phyloP scores from a whole-genome alignment of 2,888 invertebrate species.

The Barypeithes pellucidus region DNA sequence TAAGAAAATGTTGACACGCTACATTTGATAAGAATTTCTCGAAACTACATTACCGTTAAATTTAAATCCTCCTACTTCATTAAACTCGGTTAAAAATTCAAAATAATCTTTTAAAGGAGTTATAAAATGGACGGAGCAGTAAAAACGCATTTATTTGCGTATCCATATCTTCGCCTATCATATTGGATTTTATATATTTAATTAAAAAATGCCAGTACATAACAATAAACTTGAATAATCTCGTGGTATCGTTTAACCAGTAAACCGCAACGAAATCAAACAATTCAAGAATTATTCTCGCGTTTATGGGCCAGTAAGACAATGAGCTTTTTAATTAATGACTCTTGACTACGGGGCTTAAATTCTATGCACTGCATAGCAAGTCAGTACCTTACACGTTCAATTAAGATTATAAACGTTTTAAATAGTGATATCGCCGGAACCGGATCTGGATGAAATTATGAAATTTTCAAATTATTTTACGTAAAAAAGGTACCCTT shows the following conservation, averaged over 20 bases:
- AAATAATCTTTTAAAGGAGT: neutral
- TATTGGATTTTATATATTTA: constrained; percentile 4
- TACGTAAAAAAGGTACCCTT: no score
- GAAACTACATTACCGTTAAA: neutral
- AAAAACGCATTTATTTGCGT: neutral
- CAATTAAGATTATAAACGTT: neutral
- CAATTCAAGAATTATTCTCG: constrained; percentile 35
- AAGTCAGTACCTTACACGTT: neutral
- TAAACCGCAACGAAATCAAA: constrained; percentile 19
- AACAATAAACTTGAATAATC: constrained; percentile 3
- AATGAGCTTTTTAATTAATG: constrained; percentile 40
- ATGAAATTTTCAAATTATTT: no score
- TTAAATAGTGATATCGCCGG: neutral
- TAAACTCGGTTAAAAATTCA: neutral
- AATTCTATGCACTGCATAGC: constrained; percentile 6
- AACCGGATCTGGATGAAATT: no score
- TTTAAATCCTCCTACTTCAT: no score
- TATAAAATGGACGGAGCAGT: neutral
- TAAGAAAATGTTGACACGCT: no score
- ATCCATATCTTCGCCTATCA: neutral
- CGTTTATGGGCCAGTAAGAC: constrained; percentile 38
- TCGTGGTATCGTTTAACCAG: neutral
- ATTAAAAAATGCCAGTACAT: constrained; percentile 17
- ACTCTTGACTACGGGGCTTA: constrained; percentile 7
- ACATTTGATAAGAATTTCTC: no score